These are phyloP conservation scores for human (Homo sapiens) DNA, from an alignment of 2,113 vertebrate genomes.

Conservation along the genomic window DNA sequence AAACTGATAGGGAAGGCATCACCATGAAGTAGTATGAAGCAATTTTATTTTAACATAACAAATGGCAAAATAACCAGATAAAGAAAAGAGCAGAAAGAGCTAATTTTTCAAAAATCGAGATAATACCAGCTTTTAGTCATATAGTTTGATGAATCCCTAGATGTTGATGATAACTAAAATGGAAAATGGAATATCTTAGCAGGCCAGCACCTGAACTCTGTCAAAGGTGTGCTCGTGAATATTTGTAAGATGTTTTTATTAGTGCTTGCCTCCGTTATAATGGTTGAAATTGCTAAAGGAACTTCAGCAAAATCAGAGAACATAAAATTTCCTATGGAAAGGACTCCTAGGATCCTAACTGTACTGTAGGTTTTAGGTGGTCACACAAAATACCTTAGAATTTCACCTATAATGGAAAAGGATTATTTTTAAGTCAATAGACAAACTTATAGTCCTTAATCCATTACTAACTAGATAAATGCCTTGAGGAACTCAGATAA, in stretches of 20 bases:
- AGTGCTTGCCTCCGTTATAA: background rate
- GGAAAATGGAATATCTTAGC: background rate
- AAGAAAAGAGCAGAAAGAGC: background rate
- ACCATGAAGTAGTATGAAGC: background rate
- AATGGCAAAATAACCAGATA: background rate
- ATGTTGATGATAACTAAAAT: background rate
- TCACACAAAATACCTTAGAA: background rate
- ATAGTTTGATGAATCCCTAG: background rate
- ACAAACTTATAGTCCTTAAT: background rate
- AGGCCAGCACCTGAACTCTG: background rate
- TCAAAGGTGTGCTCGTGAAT: background rate
- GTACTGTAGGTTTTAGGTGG: background rate
- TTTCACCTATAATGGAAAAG: background rate
- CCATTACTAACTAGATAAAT: background rate
- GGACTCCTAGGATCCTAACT: background rate
- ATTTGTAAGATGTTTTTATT: background rate
- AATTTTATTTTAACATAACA: background rate
- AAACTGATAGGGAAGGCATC: background rate
- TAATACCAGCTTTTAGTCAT: background rate
- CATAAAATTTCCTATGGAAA: background rate
- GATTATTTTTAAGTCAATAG: background rate
- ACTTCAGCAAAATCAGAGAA: background rate
- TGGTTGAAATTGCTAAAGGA: background rate
- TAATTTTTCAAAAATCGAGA: background rate
- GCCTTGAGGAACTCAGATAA: background rate